Evolutionary conservation across 2,113 vertebrate genomes (phyloP), one percentile per base, ranked within the genome.

Genomic region (Daubentonia madagascariensis): DNA sequence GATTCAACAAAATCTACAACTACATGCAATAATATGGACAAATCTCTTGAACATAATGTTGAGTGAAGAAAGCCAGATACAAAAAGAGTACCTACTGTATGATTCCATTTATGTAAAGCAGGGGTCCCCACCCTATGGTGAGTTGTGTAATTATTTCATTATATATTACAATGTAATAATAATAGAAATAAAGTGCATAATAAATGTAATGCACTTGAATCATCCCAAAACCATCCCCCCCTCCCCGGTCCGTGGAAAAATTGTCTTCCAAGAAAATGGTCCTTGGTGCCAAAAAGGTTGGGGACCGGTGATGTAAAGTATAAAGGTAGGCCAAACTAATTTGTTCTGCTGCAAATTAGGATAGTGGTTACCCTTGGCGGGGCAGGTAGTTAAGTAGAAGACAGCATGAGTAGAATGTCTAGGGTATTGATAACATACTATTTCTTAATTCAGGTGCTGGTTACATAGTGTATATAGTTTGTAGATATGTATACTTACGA

Each of bases 291-390:
- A n/a, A n/a, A n/a, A n/a, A n/a, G n/a, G n/a, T n/a, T n/a, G n/a
- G n/a, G n/a, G n/a, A n/a, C n/a, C n/a, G n/a, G n/a, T n/a, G n/a
- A n/a, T n/a, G n/a, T 78, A 78, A 88, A 94, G n/a, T 88, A 65
- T 37, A 95, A 97, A 94, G 76, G 48, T 8, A 85, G 8, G 12
- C 10, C 93, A 96, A 96, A 81, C 57, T 86, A 84, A 54, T 68
- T 57, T 32, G 35, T 85, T 17, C 43, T 91, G 45, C 6, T 96
- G 14, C 79, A 91, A 85, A 95, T 85, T 48, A 84, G 16, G 40
- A 89, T 3, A 67, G 50, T 65, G 12, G 37, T 57, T 90, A 78
- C 43, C 68, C 14, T 78, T 86, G 73, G 80, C 76, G 45, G 45
- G 59, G 52, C 32, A 83, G 20, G 45, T 10, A 87, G 75, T 72